Evolutionary conservation across 2,113 vertebrate genomes (phyloP), one percentile per base, ranked within the genome.

Genomic region (Pterocles orientalis): DNA sequence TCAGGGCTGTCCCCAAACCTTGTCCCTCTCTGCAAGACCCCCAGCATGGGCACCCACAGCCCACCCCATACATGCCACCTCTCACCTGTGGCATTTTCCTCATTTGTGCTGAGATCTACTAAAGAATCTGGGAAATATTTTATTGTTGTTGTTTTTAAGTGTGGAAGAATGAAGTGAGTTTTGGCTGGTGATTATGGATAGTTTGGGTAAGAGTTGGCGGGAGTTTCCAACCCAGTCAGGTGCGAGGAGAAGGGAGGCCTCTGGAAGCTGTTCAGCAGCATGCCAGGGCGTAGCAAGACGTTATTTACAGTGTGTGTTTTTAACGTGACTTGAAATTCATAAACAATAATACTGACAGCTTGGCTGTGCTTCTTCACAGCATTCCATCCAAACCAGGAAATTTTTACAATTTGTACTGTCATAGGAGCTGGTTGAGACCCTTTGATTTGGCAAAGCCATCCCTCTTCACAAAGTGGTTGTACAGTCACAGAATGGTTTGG

Each of bases 191-290:
- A 34, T 69, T 60, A 33, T 34, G 61, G 23, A 36, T 84, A 33
- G 53, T 75, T 70, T 54, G 23, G 0, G 57, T 76, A 36, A 82
- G 75, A 76, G 24, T 81, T 75, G 70, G 28, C 36, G 58, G 65
- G 69, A 84, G 18, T 47, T 92, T 87, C 69, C 78, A 48, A 33
- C 54, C 39, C 60, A 43, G 39, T 45, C 88, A 85, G 31, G 70
- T 90, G 14, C 6, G 24, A 2, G 68, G 82, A 56, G 61, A 93
- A 85, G 23, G 23, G 78, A 85, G 26, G 57, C 70, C 66, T 82
- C 61, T 45, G 33, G 64, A 96, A 87, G 85, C 61, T 54, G 70
- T 75, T 93, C 48, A 87, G 82, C 85, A 90, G 82, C 87, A 90
- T 94, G 79, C 94, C 82, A 85, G 66, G 51, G 61, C 2, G 0